Evolutionary conservation across 2,888 invertebrate genomes (phyloP).

Genomic region (Mystacides longicornis): DNA sequence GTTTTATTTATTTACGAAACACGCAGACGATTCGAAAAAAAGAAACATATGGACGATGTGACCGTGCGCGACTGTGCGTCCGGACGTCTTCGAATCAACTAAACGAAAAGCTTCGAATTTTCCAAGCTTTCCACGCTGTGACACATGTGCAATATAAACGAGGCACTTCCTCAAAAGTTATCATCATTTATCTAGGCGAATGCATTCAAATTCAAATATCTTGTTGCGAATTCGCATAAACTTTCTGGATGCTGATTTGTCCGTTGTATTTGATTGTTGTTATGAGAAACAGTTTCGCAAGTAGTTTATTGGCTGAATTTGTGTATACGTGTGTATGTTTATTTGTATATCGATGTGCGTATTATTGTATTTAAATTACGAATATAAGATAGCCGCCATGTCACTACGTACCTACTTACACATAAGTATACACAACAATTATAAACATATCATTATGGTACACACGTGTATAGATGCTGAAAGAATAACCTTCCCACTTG

Average conservation of each 20-base stretch:
- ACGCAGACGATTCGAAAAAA: background rate
- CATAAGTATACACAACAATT: no score
- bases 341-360: background rate
- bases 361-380: background rate
- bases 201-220: no score
- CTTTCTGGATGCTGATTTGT: background rate
- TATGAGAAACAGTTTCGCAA: constrained; percentile 1
- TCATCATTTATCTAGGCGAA: no score
- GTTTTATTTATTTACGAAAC: no score
- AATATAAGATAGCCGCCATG: background rate
- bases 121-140: background rate
- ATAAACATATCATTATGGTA: no score
- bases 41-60: background rate
- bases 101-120: background rate
- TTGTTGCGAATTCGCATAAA: background rate
- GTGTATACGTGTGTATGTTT: background rate
- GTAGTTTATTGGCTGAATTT: background rate
- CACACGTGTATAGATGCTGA: no score
- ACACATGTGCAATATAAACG: background rate
- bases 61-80: background rate
- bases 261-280: background rate
- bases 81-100: background rate
- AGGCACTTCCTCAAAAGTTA: background rate
- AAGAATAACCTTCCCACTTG: no score
- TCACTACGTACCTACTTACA: no score